Evolutionary conservation across 2,797 vertebrate genomes (phyloP), one percentile per base, ranked within the genome.

Genomic region (Tangara arthus): DNA sequence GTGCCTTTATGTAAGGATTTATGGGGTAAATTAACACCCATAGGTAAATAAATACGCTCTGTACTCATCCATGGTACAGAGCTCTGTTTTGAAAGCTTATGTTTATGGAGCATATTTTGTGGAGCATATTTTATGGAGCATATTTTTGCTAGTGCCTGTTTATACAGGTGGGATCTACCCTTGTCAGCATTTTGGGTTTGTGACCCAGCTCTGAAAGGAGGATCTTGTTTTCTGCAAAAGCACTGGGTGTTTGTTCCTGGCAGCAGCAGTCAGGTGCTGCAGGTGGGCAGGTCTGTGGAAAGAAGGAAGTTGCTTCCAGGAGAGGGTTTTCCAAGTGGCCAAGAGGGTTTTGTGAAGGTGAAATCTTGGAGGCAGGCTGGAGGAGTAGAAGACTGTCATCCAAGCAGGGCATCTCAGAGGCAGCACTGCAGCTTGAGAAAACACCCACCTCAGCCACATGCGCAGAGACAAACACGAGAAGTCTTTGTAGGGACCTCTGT

Each of bases 131-230:
- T 82, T 55, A 35, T 57, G 60, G 9, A 75, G 46, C 16, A 2
- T 47, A 64, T 85, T 95, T 91, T 55, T 92, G 83, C 68, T 89
- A 42, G 76, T 59, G 71, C 86, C 83, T 96, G 93, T 95, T 96
- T 94, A 42, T 94, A 70, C 90, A 94, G 95, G 91, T 97, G 94
- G 88, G 70, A 81, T 65, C 76, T 75, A 73, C 87, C 71, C 65
- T 61, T 83, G 83, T 92, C 91, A 93, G 82, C 60, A 1, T 41
- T 86, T 30, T 0, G 4, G 63, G 64, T 83, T 91, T 73, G 32
- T 89, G 89, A 69, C 82, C 75, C 39, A 32, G 57, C 86, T 95
- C 87, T 89, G 61, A 69, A 76, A 87, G 76, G 59, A 88, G 61
- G 20, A 75, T 84, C 39, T 68, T 94, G 75, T 73, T 87, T 66